Base-by-base conservation (phyloP, 1,140 invertebrate species). In the Euura saliciscinereae region DNA sequence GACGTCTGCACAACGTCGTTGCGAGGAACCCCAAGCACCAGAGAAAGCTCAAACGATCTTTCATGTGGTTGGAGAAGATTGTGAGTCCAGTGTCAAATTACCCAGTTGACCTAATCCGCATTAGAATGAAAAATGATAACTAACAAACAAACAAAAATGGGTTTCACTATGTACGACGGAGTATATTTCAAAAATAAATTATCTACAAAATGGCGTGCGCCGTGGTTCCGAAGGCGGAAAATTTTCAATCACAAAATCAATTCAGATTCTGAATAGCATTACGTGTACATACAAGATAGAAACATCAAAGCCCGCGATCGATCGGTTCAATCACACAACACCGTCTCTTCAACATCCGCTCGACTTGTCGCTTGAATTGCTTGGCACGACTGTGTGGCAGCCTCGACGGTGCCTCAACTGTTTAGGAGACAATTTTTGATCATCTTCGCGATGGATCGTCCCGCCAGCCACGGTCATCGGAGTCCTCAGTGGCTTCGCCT, bases 361-460 rank as follows among this genome's bases (percentile, higher is more conserved):
- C 42, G 79, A 82, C 51, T 78, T 80, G 51, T 82, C 80, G 68
- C 77, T 82, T 7, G 73, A 82, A 67, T 82, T 82, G 44, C 72
- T 76, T 0, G 80, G 81, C 68, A 82, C 78, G 1, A 79, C 80
- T 6, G 80, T 80, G 66, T 81, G 80, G 71, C 79, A 82, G 3
- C 78, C 78, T 2, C 81, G 78, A 59, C 75, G 77, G 66, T 82
- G 73, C 59, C 80, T 72, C 8, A 77, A 43, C 67, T 70, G 69
- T 67, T 71, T 7, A 6, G 78, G 72, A 3, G 66, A 71, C 45
- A 69, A 72, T 70, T 75, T 71, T 8, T 71, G 65, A 42, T 8
- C 45, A 4, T 74, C 59, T 3, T 59, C 28, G 28, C 28, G 68
- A 71, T 7, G 71, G 43, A 28, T 80, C 74, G 11, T 72, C 72